phyloP scores from a whole-genome alignment of 2,113 vertebrate genomes.

The Kryptolebias marmoratus region DNA sequence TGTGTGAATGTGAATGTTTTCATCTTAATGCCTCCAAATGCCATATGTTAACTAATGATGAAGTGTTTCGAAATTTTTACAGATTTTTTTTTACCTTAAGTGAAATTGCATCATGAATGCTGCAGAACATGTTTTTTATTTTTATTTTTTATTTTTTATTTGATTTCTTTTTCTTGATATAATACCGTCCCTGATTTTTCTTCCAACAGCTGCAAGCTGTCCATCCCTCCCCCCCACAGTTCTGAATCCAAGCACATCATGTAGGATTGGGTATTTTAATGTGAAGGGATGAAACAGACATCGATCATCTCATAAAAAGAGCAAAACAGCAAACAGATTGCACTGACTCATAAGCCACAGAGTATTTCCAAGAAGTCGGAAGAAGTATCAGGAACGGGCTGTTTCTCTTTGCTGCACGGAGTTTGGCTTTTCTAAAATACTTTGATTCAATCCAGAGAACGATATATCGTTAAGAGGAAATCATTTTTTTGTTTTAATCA shows the following conservation, averaged over 20 bases:
- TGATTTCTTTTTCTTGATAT: neutral
- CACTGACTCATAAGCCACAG: neutral
- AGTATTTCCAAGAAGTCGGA: neutral
- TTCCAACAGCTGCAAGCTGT: neutral
- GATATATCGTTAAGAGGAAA: no score
- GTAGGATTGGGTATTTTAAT: neutral
- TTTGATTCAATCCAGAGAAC: neutral
- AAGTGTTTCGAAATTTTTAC: no score
- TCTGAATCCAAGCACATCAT: neutral
- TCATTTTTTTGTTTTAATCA: no score
- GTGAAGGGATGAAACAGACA: conserved; percentile 7
- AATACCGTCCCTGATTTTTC: neutral
- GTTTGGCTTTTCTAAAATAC: neutral
- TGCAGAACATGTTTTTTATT: neutral
- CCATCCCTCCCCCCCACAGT: neutral
- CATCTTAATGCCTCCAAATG: neutral
- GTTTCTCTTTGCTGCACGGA: neutral
- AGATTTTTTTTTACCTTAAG: neutral
- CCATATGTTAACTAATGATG: neutral
- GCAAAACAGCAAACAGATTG: neutral
- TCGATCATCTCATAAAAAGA: conserved; percentile 7
- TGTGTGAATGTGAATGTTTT: conserved; percentile 21
- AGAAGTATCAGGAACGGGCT: neutral
- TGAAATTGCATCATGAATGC: neutral
- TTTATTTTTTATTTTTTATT: no score